Evolutionary conservation across 1,140 invertebrate species (phyloP).

Genomic region (Philaenus spumarius): DNA sequence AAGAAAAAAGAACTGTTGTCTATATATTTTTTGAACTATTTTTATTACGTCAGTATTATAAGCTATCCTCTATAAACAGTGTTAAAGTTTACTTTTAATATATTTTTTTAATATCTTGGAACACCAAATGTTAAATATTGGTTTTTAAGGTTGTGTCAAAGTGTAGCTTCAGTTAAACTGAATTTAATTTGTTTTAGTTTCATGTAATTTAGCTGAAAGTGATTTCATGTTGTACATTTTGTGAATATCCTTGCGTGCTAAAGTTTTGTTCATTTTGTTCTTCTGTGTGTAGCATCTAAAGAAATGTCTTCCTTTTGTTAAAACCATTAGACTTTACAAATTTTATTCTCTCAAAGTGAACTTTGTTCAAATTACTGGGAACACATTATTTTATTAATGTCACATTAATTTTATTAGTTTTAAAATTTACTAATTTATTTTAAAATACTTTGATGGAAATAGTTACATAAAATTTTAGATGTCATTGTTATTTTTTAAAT

Average conservation of each 20-base stretch:
- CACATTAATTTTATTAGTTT: too few relatives aligned
- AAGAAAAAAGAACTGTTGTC: constrained; percentile 14
- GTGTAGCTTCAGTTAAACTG: constrained; percentile 12
- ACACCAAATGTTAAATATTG: constrained; percentile 7
- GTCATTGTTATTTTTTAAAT: too few relatives aligned
- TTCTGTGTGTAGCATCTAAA: too few relatives aligned
- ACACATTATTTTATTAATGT: too few relatives aligned
- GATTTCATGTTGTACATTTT: constrained; percentile 15
- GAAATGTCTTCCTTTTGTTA: too few relatives aligned
- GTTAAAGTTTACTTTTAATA: constrained; percentile 10
- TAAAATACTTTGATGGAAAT: too few relatives aligned
- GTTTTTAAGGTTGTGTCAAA: constrained; percentile 16
- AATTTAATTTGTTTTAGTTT: constrained; percentile 12
- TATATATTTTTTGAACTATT: constrained; percentile 18
- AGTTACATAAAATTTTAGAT: too few relatives aligned
- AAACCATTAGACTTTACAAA: too few relatives aligned
- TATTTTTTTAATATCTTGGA: constrained; percentile 6
- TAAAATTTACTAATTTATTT: too few relatives aligned
- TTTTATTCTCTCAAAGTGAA: too few relatives aligned
- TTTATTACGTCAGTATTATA: constrained; percentile 17
- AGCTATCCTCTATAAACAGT: constrained; percentile 7
- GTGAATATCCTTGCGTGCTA: constrained; percentile 5
- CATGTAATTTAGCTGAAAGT: background rate
- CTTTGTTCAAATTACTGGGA: too few relatives aligned
- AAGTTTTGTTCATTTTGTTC: too few relatives aligned